phyloP scores from a whole-genome alignment of 2,888 invertebrate species.

The Lysandra bellargus region DNA sequence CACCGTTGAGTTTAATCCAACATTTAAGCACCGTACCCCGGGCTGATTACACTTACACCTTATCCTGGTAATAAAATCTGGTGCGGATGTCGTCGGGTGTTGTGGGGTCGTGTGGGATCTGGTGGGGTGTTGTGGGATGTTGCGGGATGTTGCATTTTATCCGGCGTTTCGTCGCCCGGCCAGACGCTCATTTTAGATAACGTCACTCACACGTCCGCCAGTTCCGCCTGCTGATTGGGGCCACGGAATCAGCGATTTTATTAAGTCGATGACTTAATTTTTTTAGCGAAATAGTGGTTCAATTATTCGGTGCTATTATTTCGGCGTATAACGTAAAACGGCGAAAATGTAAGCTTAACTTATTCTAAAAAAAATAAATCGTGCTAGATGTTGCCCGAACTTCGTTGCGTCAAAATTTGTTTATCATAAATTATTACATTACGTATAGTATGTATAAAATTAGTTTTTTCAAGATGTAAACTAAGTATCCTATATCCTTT shows the following conservation, averaged over 20 bases:
- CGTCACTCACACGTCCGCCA: constrained; percentile 53
- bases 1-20: not conserved
- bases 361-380: too few relatives aligned
- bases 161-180: constrained; percentile 44
- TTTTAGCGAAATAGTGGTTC: too few relatives aligned
- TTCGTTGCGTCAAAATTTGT: too few relatives aligned
- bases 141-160: constrained; percentile 45
- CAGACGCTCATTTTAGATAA: constrained; percentile 59
- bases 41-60: not conserved
- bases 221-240: constrained; percentile 44
- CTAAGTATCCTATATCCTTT: too few relatives aligned
- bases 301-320: too few relatives aligned
- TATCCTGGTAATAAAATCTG: constrained; percentile 12
- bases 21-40: not conserved
- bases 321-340: too few relatives aligned
- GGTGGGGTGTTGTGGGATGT: constrained; percentile 5
- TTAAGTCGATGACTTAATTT: not conserved
- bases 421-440: too few relatives aligned
- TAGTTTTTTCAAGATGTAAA: too few relatives aligned
- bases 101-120: not conserved
- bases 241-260: constrained; percentile 31
- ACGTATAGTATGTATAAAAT: too few relatives aligned
- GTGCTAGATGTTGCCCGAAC: too few relatives aligned
- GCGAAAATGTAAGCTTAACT: too few relatives aligned
- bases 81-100: not conserved